Evolutionary conservation across 2,113 vertebrate genomes (phyloP).

Genomic region (Indri indri): DNA sequence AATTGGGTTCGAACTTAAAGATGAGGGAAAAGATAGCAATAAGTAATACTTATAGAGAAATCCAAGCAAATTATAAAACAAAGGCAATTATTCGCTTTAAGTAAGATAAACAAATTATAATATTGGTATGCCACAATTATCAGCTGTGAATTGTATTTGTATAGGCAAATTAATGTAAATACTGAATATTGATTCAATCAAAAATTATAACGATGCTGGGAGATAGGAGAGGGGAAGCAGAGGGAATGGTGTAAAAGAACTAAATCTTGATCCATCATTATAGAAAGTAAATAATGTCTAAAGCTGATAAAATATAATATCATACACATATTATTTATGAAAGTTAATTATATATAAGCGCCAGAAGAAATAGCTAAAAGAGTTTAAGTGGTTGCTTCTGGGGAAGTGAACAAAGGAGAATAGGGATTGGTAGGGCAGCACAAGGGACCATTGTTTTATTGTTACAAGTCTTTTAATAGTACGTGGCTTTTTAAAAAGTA

Average conservation of each 20-base stretch:
- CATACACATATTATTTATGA: not conserved
- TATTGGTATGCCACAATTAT: not conserved
- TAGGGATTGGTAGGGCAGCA: not conserved
- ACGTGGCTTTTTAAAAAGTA: not conserved
- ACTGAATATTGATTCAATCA: not conserved
- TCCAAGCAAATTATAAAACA: not conserved
- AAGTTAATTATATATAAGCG: not conserved
- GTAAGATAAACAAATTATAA: not conserved
- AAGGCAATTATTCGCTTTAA: not conserved
- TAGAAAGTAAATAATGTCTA: not conserved
- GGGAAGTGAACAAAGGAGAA: not conserved
- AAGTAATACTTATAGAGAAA: not conserved
- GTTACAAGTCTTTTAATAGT: not conserved
- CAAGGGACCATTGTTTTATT: not conserved
- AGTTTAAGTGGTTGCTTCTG: not conserved
- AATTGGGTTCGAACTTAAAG: not conserved
- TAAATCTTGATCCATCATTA: not conserved
- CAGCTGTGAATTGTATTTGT: not conserved
- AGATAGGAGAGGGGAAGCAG: not conserved
- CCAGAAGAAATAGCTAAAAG: not conserved
- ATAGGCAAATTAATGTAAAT: not conserved
- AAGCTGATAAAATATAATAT: not conserved
- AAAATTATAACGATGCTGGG: not conserved
- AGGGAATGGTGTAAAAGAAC: not conserved
- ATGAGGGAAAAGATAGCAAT: not conserved